Evolutionary conservation across 2,113 vertebrate species (phyloP).

Genomic region (Tonatia bakeri): DNA sequence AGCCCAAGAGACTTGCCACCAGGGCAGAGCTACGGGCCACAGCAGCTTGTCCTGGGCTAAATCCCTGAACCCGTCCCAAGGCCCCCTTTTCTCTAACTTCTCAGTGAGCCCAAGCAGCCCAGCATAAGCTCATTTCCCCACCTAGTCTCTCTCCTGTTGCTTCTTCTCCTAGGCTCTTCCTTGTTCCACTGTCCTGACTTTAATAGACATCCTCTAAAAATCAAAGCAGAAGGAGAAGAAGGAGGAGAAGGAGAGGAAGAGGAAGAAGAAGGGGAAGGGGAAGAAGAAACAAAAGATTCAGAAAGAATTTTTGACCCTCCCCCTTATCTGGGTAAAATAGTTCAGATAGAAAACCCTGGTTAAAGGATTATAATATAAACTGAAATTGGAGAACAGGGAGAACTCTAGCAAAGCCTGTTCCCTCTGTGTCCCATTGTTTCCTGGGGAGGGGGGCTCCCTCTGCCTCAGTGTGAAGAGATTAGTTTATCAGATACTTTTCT

Average conservation of each 20-base stretch:
- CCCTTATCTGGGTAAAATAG: neutral
- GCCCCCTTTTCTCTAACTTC: neutral
- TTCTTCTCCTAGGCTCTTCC: no score
- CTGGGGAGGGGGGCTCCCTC: neutral
- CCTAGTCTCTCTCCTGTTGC: no score
- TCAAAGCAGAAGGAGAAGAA: no score
- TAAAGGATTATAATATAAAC: neutral
- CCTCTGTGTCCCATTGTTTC: no score
- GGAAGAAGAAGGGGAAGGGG: no score
- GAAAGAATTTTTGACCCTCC: neutral
- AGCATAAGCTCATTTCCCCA: no score
- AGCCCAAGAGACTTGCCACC: neutral
- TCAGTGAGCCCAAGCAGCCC: no score
- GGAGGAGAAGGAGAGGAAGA: no score
- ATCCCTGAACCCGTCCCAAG: neutral
- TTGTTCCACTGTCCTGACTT: no score
- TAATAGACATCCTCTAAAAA: no score
- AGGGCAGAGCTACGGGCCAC: neutral
- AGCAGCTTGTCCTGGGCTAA: neutral
- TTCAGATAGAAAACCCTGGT: neutral
- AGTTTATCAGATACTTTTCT: neutral
- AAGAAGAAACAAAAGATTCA: no score
- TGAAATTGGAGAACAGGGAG: neutral
- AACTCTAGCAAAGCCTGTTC: neutral
- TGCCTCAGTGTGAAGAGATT: neutral